Evolutionary conservation across 1,140 invertebrate genomes (phyloP), one percentile per base, ranked within the genome.

Genomic region (Yoshiicerus persimilis): DNA sequence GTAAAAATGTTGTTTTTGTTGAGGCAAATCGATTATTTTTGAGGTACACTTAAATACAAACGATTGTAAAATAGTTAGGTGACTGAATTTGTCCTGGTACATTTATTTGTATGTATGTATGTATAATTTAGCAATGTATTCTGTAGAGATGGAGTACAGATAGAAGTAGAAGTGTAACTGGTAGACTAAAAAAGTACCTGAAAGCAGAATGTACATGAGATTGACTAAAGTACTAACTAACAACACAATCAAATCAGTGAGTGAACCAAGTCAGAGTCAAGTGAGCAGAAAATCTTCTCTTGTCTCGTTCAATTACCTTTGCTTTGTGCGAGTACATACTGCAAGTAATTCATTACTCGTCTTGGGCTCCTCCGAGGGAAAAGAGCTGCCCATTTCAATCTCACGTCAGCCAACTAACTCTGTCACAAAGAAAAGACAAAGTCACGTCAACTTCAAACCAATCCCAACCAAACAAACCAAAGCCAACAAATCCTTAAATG

Each of bases 271-370:
- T 80, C 75, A 80, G 23, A 80, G 75, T 80, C 75, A 80, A 80
- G 75, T 80, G 75, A 80, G 75, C 75, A 80, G 75, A 80, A 80
- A 80, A 80, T 80, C 75, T 38, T 80, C 34, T 80, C 75, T 80
- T 80, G 34, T 80, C 34, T 80, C 75, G 70, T 80, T 38, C 75
- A 80, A 80, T 38, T 80, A 38, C 75, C 75, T 80, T 38, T 80
- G 5, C 66, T 30, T 25, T 66, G 64, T 27, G 30, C 27, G 27
- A 27, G 23, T 66, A 27, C 11, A 10, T 27, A 30, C 62, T 64
- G 25, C 62, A 27, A 66, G 8, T 47, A 47, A 47, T 47, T 47
- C 41, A 47, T 47, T 47, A 47, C 41, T 20, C 8, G 41, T 47
- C 41, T 20, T 8, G n/a, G n/a, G n/a, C n/a, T n/a, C 9, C 1